Percentiles rank a stretch among this genome's conserved stretches.
Evolutionary conservation across 1,140 invertebrate species (phyloP).

Genomic region (Mamestra configurata): DNA sequence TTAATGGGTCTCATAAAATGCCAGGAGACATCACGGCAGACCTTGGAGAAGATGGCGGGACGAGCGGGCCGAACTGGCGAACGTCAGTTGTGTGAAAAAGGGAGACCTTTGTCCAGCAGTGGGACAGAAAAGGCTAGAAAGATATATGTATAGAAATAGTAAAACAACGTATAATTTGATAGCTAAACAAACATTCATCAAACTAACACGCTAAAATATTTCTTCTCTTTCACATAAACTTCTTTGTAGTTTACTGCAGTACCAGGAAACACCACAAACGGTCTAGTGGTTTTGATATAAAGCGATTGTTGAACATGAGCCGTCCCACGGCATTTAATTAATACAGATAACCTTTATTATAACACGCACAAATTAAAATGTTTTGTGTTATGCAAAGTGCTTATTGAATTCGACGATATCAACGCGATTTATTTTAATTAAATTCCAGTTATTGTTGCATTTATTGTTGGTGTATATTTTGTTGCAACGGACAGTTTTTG

Average conservation of each 20-base stretch:
- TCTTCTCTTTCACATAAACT: neutral
- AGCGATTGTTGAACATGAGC: constrained; percentile 19
- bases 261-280: constrained; percentile 23
- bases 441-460: constrained; percentile 21
- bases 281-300: constrained; percentile 41
- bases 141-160: too few species aligned
- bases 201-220: neutral
- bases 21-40: too few species aligned
- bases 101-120: too few species aligned
- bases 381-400: constrained; percentile 30
- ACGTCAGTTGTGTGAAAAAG: too few species aligned
- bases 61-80: too few species aligned
- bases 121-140: too few species aligned
- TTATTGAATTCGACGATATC: constrained; percentile 32
- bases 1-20: too few species aligned
- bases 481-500: neutral
- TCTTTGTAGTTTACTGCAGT: neutral
- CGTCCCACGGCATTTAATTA: constrained; percentile 34
- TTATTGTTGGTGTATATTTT: neutral
- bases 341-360: constrained; percentile 47
- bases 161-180: too few species aligned
- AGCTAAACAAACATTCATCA: too few species aligned
- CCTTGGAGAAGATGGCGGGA: too few species aligned
- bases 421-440: constrained; percentile 31
- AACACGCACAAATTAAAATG: constrained; percentile 43